phyloP scores from a whole-genome alignment of 2,797 vertebrate genomes.

The Myotis daubentonii region DNA sequence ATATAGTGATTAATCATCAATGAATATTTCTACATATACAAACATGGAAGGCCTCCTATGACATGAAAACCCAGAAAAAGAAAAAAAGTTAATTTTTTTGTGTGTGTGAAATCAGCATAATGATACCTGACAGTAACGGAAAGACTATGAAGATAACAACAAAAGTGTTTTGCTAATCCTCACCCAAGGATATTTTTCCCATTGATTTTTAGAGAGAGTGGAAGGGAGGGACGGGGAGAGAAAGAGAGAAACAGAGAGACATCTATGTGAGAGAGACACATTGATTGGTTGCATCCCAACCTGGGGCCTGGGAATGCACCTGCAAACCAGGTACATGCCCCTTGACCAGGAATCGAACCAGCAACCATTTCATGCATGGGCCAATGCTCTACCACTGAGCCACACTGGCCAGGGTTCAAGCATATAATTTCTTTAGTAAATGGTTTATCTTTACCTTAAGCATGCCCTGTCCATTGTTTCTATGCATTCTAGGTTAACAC shows the following conservation, averaged over 20 bases:
- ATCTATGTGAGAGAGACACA: no score
- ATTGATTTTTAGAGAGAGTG: no score
- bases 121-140: not conserved
- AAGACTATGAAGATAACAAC: not conserved
- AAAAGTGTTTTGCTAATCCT: not conserved
- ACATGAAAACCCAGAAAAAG: not conserved
- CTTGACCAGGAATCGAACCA: no score
- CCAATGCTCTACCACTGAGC: no score
- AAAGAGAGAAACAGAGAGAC: no score
- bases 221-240: no score
- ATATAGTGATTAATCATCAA: not conserved
- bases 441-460: not conserved
- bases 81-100: not conserved
- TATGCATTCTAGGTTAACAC: not conserved
- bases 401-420: no score
- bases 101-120: not conserved
- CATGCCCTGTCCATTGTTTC: not conserved
- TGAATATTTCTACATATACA: not conserved
- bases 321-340: no score
- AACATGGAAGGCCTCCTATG: not conserved
- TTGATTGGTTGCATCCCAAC: no score
- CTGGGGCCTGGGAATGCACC: no score
- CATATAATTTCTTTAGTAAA: not conserved
- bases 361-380: no score
- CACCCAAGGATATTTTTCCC: no score